A percentile compares a stretch with the other conserved stretches of the same genome.
phyloP scores from a whole-genome alignment of 2,113 vertebrate species.

The Tautogolabrus adspersus region DNA sequence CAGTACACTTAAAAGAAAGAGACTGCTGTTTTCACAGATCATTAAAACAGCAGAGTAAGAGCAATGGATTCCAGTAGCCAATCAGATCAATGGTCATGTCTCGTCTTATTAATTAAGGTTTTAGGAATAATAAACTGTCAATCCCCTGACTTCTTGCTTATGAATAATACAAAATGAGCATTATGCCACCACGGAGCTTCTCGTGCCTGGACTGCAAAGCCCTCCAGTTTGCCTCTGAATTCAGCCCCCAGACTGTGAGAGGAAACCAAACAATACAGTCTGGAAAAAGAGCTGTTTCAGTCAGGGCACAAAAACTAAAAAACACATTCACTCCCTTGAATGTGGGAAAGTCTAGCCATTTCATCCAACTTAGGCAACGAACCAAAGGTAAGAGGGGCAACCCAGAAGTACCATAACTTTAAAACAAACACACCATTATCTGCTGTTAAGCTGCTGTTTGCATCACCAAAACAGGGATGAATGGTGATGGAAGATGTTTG shows the following conservation, averaged over 20 bases:
- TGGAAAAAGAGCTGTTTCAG: conserved; percentile 57
- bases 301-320: conserved; percentile 53
- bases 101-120: conserved; percentile 39
- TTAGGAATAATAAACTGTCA: conserved; percentile 38
- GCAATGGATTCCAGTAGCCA: conserved; percentile 7
- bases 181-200: conserved; percentile 53
- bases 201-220: conserved; percentile 80
- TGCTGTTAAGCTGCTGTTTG: conserved; percentile 28
- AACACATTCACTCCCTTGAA: conserved; percentile 50
- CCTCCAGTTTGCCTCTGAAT: conserved; percentile 62
- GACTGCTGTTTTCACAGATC: not conserved
- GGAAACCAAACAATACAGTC: conserved; percentile 66
- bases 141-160: conserved; percentile 21
- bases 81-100: conserved; percentile 9
- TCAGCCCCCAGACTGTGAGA: conserved; percentile 70
- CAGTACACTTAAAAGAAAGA: too few relatives aligned
- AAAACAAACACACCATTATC: conserved; percentile 60
- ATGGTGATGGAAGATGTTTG: conserved; percentile 8
- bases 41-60: conserved; percentile 30
- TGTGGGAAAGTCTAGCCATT: conserved; percentile 70
- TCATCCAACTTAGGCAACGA: conserved; percentile 39
- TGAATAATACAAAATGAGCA: conserved; percentile 71
- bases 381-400: conserved; percentile 23
- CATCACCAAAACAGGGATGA: conserved; percentile 12
- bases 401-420: conserved; percentile 21